phyloP scores from a whole-genome alignment of 2,797 vertebrate genomes.

The Streptopelia turtur region DNA sequence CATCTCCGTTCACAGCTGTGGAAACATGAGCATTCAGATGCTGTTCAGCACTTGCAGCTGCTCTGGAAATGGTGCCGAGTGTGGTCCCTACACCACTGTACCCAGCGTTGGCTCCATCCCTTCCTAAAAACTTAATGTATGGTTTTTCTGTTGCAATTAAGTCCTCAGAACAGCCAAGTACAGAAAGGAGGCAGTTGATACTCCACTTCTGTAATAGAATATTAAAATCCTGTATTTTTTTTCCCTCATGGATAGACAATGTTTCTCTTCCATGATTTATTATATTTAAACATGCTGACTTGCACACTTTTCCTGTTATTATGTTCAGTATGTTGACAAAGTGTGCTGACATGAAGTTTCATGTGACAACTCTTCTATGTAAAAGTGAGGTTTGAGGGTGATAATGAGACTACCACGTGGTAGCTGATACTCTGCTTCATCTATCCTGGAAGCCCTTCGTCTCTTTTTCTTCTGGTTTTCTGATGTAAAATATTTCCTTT shows the following conservation, averaged over 20 bases:
- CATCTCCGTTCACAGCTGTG: rapidly evolving
- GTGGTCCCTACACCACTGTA: background rate
- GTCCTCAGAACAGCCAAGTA: background rate
- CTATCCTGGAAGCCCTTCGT: background rate
- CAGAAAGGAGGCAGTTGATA: background rate
- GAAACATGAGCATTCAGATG: background rate
- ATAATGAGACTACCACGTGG: background rate
- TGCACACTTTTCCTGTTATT: background rate
- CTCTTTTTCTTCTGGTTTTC: background rate
- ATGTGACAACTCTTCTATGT: background rate
- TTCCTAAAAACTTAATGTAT: background rate
- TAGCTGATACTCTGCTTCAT: background rate
- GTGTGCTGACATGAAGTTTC: background rate
- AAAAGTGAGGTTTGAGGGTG: background rate
- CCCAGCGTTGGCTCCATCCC: background rate
- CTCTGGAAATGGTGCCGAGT: background rate
- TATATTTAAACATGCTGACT: background rate
- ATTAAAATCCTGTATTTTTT: background rate
- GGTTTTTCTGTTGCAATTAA: background rate
- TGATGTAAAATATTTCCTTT: background rate
- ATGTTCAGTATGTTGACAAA: background rate
- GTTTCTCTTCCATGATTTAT: background rate
- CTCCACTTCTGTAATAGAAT: background rate
- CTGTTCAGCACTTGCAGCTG: background rate
- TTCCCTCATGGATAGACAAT: background rate